These are phyloP conservation scores for Gorsachius goisagi DNA, from an alignment of 2,113 vertebrate species.

Conservation along the genomic window DNA sequence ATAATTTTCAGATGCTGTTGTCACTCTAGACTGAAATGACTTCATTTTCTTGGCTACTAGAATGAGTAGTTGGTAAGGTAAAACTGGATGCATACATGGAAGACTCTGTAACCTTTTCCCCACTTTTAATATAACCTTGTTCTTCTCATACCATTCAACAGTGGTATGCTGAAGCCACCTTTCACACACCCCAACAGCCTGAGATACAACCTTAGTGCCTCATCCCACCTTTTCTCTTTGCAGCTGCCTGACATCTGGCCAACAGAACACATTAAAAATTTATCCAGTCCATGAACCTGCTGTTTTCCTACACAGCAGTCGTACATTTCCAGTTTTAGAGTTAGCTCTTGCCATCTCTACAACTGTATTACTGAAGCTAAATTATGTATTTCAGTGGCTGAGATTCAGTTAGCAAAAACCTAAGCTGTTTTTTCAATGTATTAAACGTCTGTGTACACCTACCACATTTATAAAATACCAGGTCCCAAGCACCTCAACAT, in stretches of 20 bases:
- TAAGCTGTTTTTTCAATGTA: neutral
- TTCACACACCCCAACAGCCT: neutral
- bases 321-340: neutral
- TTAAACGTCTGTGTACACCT: neutral
- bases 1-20: neutral
- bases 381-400: neutral
- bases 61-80: neutral
- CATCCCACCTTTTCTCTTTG: neutral
- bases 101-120: fast-evolving
- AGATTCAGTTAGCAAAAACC: neutral
- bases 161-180: neutral
- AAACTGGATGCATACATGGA: fast-evolving
- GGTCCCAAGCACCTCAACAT: neutral
- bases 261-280: neutral
- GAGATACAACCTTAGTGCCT: neutral
- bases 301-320: neutral
- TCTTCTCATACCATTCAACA: neutral
- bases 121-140: neutral
- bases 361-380: neutral
- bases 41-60: neutral
- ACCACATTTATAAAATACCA: neutral
- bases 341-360: neutral
- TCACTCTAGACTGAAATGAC: neutral
- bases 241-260: neutral
- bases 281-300: neutral